These are phyloP conservation scores for Asarcornis scutulata DNA, from an alignment of 2,113 vertebrate species.

Conservation along the genomic window DNA sequence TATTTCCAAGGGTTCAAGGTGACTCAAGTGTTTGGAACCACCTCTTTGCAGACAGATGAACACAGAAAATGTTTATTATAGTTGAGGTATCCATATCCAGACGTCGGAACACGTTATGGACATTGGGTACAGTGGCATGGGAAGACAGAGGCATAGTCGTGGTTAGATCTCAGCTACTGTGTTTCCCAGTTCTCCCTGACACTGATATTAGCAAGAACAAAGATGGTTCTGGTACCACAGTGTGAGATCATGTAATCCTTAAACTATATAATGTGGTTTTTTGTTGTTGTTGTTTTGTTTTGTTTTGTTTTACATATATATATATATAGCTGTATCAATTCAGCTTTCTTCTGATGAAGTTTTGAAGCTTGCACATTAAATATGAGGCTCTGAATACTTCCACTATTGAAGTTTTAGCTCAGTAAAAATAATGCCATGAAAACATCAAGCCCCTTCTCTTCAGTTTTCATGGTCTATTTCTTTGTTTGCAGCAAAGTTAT, in stretches of 20 bases:
- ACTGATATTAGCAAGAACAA: neutral
- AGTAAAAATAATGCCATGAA: conserved; percentile 68
- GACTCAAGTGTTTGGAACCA: neutral
- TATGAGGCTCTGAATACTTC: conserved; percentile 13
- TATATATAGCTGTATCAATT: neutral
- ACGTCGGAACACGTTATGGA: neutral
- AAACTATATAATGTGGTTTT: neutral
- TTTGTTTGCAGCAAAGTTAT: conserved; percentile 74
- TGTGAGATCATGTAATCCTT: neutral
- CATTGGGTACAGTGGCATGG: neutral
- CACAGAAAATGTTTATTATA: neutral
- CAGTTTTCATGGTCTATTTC: conserved; percentile 81
- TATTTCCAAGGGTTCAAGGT: neutral
- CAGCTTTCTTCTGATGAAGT: conserved; percentile 16
- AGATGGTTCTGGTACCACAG: neutral
- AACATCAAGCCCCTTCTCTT: conserved; percentile 69
- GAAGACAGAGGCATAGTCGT: neutral
- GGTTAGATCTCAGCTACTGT: neutral
- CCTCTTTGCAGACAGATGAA: neutral
- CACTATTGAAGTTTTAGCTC: conserved; percentile 47
- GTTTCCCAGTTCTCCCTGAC: neutral
- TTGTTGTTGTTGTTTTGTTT: neutral
- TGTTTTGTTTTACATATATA: too few relatives aligned
- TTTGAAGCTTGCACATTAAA: neutral
- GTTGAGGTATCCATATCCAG: neutral